Conservation (phyloP, 1,140 invertebrate species). For the Belonocnema kinseyi region DNA sequence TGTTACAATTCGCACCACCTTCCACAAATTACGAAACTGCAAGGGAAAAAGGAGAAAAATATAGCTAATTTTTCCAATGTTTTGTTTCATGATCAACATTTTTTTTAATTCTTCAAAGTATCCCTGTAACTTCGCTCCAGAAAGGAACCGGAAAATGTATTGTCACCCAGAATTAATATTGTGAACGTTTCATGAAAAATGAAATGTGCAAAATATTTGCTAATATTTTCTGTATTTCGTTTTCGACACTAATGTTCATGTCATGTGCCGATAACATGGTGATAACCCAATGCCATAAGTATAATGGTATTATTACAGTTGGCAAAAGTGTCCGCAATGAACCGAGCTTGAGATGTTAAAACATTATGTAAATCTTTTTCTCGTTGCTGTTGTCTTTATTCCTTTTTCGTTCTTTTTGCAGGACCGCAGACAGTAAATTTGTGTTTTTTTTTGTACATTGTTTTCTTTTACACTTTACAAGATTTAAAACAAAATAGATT, state of each 20-base stretch:
- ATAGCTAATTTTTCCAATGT: background rate
- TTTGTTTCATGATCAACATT: background rate
- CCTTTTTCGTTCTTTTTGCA: slow-evolving; percentile 20
- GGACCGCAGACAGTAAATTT: slow-evolving; percentile 17
- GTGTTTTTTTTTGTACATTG: background rate
- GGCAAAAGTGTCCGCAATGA: slow-evolving; percentile 21
- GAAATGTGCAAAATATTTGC: background rate
- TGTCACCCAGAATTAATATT: slow-evolving; percentile 18
- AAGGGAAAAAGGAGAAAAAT: background rate
- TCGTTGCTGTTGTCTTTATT: slow-evolving; percentile 33
- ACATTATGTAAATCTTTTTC: slow-evolving; percentile 13
- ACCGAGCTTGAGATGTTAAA: slow-evolving; percentile 11
- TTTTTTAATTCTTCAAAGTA: background rate
- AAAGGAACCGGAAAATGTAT: slow-evolving; percentile 5
- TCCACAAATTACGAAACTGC: slow-evolving; percentile 7
- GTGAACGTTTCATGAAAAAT: background rate
- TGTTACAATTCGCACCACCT: slow-evolving; percentile 6
- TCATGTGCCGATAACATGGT: slow-evolving; percentile 15
- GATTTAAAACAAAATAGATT: background rate
- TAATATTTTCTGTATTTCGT: slow-evolving; percentile 1
- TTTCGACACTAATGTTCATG: slow-evolving; percentile 4
- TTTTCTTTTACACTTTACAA: background rate
- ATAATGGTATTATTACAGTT: slow-evolving; percentile 24
- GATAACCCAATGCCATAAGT: slow-evolving; percentile 18
- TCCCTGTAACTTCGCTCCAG: background rate